Conservation (phyloP, 2,113 vertebrate species). For the Sapajus apella region DNA sequence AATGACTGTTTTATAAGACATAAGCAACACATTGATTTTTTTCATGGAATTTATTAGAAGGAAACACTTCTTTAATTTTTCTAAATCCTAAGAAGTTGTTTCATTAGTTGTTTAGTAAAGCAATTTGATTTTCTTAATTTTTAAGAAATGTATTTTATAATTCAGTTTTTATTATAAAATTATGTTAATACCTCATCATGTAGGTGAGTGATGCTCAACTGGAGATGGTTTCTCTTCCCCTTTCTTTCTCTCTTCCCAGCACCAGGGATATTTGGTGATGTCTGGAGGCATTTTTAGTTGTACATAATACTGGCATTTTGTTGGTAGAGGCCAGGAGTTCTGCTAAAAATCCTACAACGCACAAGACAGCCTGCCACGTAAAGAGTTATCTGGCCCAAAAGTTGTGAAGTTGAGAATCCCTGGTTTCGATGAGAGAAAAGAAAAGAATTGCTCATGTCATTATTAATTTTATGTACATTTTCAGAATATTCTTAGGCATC, state of each 20-base stretch:
- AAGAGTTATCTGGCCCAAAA: background rate
- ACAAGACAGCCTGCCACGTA: background rate
- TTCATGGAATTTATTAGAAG: constrained; percentile 23
- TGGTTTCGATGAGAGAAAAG: background rate
- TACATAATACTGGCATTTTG: background rate
- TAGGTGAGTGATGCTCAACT: background rate
- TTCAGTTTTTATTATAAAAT: constrained; percentile 5
- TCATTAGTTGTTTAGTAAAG: background rate
- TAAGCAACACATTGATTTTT: background rate
- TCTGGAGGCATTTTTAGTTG: background rate
- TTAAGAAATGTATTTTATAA: background rate
- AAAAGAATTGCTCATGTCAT: background rate
- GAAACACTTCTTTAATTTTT: constrained; percentile 10
- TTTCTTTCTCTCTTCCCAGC: rapidly evolving
- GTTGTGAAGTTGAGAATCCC: background rate
- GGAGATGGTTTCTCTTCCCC: background rate
- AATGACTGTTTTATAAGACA: constrained; percentile 3
- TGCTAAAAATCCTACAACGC: background rate
- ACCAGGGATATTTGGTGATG: background rate
- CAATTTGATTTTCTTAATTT: background rate
- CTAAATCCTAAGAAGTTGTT: background rate
- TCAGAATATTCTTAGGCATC: background rate
- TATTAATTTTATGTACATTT: background rate
- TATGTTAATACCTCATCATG: background rate
- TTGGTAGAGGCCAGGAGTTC: background rate